Evolutionary conservation across 2,888 invertebrate genomes (phyloP).

Genomic region (Hecatera dysodea): DNA sequence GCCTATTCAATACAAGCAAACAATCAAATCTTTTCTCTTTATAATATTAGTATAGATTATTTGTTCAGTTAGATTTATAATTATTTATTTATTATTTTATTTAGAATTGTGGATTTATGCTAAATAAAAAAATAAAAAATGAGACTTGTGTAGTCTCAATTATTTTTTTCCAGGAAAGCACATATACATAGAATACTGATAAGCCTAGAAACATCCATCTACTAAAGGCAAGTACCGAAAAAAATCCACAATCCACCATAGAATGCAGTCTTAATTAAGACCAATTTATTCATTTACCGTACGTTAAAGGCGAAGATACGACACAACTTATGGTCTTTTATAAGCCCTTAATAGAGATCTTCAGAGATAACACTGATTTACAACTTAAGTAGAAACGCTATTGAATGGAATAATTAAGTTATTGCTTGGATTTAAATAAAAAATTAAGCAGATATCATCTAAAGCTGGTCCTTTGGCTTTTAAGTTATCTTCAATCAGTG

Average conservation of each 20-base stretch:
- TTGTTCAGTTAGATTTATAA: too few species aligned
- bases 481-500: conserved; percentile 24
- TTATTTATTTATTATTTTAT: too few species aligned
- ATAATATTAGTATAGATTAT: too few species aligned
- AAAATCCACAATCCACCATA: conserved; percentile 13
- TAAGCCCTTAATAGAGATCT: conserved; percentile 72
- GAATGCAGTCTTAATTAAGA: conserved; percentile 68
- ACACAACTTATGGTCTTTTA: conserved; percentile 73
- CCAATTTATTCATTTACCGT: conserved; percentile 65
- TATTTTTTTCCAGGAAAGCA: too few species aligned
- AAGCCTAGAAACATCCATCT: background rate
- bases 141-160: too few species aligned
- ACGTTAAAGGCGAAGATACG: conserved; percentile 73
- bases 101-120: too few species aligned
- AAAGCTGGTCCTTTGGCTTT: conserved; percentile 2
- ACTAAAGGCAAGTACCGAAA: background rate
- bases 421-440: conserved; percentile 39
- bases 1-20: too few species aligned
- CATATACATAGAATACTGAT: too few species aligned
- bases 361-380: conserved; percentile 60
- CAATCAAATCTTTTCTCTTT: too few species aligned
- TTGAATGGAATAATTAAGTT: conserved; percentile 55
- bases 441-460: conserved; percentile 18
- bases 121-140: too few species aligned
- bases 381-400: conserved; percentile 29